These are phyloP conservation scores for Monochamus alternatus DNA, from an alignment of 2,888 invertebrate genomes.

Conservation along the genomic window DNA sequence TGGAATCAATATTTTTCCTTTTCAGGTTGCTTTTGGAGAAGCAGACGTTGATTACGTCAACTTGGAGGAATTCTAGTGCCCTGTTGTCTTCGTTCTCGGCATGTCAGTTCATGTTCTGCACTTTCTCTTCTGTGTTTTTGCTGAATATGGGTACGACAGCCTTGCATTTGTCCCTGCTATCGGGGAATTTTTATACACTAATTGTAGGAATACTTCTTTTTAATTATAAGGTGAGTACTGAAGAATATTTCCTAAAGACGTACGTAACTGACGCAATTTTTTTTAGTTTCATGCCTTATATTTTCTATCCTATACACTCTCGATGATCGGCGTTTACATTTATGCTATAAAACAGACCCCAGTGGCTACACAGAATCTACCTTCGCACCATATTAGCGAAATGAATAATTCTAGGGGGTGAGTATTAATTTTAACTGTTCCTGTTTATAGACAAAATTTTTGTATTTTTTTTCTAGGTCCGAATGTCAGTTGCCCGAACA, in stretches of 20 bases:
- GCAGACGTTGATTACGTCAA: slow-evolving; percentile 78
- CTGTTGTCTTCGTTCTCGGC: slow-evolving; percentile 75
- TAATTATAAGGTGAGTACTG: slow-evolving; percentile 80
- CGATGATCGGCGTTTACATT: slow-evolving; percentile 82
- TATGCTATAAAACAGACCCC: slow-evolving; percentile 78
- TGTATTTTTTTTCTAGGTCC: slow-evolving; percentile 54
- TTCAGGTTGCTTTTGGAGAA: slow-evolving; percentile 78
- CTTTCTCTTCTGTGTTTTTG: slow-evolving; percentile 83
- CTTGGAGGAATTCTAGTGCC: slow-evolving; percentile 77
- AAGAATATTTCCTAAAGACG: not conserved
- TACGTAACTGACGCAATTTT: slow-evolving; percentile 9
- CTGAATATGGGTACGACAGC: slow-evolving; percentile 87
- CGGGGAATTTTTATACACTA: slow-evolving; percentile 89
- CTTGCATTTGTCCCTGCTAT: slow-evolving; percentile 86
- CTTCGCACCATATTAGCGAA: slow-evolving; percentile 60
- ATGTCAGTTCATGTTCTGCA: slow-evolving; percentile 84
- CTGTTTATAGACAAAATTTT: not conserved
- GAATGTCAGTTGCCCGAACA: slow-evolving; percentile 67
- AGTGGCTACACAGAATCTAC: slow-evolving; percentile 68
- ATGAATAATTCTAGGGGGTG: slow-evolving; percentile 66
- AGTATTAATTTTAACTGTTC: slow-evolving; percentile 27
- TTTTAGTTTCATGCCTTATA: slow-evolving; percentile 87
- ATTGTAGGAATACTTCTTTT: slow-evolving; percentile 86
- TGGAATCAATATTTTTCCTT: slow-evolving; percentile 19
- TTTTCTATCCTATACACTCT: slow-evolving; percentile 84